Percentiles rank a stretch among this genome's conserved stretches.
These are phyloP conservation scores for Halcyon leucocephala DNA, from an alignment of 2,797 vertebrate genomes.

Conservation along the genomic window DNA sequence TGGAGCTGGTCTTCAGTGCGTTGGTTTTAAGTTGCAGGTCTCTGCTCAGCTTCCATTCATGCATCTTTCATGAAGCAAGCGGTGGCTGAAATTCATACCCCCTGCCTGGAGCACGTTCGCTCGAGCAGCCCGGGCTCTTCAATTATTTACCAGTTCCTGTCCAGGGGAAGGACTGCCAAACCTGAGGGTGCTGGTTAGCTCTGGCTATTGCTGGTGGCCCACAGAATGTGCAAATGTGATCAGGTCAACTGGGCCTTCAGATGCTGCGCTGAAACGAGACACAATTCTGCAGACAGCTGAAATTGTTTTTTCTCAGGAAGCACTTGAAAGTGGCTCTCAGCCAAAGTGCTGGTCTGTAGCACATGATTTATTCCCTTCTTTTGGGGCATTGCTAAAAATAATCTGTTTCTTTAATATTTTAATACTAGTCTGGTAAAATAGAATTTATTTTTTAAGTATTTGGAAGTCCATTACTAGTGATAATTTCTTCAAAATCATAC, in stretches of 20 bases:
- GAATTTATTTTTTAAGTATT: background rate
- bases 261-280: background rate
- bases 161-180: background rate
- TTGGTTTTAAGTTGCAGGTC: background rate
- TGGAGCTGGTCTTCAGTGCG: fast-evolving
- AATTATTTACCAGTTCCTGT: background rate
- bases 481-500: background rate
- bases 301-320: background rate
- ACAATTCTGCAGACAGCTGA: background rate
- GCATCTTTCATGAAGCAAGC: background rate
- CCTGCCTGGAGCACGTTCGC: background rate
- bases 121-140: background rate
- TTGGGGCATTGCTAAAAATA: conserved; percentile 15
- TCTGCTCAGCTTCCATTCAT: background rate
- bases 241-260: background rate
- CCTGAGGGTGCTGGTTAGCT: background rate
- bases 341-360: background rate
- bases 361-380: background rate
- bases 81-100: background rate
- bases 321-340: background rate
- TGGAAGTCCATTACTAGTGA: background rate
- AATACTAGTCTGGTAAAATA: background rate
- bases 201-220: background rate
- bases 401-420: conserved; percentile 14
- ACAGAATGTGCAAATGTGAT: background rate